Evolutionary conservation across 2,888 invertebrate species (phyloP).

Genomic region (Oxyscelio sp.): DNA sequence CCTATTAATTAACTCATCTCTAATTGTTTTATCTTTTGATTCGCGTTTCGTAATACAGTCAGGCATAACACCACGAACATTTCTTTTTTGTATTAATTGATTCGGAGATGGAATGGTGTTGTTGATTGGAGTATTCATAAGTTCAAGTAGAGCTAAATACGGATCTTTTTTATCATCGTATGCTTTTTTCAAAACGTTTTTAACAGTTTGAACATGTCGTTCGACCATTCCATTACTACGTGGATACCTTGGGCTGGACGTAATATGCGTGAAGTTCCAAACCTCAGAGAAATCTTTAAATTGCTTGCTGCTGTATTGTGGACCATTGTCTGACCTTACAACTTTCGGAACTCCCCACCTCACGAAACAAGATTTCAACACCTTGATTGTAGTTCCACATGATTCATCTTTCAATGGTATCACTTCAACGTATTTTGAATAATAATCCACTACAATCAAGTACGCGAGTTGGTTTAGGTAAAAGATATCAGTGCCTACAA

Average conservation of each 20-base stretch:
- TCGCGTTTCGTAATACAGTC: too few species aligned
- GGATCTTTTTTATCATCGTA: constrained; percentile 66
- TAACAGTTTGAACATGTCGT: constrained; percentile 68
- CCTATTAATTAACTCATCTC: constrained; percentile 18
- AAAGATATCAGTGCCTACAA: constrained; percentile 48
- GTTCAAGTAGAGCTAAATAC: constrained; percentile 67
- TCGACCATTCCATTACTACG: too few species aligned
- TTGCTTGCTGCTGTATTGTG: constrained; percentile 55
- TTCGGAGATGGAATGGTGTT: constrained; percentile 41
- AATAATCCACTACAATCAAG: constrained; percentile 59
- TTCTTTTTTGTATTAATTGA: constrained; percentile 34
- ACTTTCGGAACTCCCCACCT: constrained; percentile 60
- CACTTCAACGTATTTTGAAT: constrained; percentile 52
- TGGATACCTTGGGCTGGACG: constrained; percentile 57
- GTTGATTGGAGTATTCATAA: constrained; percentile 63
- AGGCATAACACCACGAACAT: constrained; percentile 50
- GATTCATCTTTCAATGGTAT: too few species aligned
- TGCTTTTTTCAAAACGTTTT: constrained; percentile 62
- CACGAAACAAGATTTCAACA: constrained; percentile 56
- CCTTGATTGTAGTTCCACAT: constrained; percentile 35
- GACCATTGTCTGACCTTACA: constrained; percentile 64
- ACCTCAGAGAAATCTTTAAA: constrained; percentile 56
- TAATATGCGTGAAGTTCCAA: constrained; percentile 64
- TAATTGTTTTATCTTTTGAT: too few species aligned
- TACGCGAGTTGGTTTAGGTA: constrained; percentile 31